Conservation (phyloP, 1,140 invertebrate genomes). For the Pygmarrhopalites habei region DNA sequence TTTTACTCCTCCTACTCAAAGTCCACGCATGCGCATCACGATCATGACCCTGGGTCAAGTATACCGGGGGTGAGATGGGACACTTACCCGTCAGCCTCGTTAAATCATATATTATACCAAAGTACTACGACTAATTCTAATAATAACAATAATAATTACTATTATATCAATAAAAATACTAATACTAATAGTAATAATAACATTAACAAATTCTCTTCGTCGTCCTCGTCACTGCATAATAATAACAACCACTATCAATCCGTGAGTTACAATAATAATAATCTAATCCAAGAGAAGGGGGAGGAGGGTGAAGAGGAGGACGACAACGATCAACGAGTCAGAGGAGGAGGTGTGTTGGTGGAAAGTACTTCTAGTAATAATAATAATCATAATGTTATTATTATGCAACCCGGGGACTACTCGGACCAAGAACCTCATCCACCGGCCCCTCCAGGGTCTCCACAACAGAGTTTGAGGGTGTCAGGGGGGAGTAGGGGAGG, state of each 20-base stretch:
- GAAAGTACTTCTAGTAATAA: background rate
- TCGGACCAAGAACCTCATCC: too few relatives aligned
- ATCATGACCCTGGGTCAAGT: slow-evolving; percentile 11
- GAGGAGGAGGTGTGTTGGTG: background rate
- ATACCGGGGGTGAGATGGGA: slow-evolving; percentile 18
- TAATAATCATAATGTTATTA: background rate
- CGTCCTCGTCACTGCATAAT: background rate
- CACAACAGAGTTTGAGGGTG: too few relatives aligned
- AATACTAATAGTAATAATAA: slow-evolving; percentile 6
- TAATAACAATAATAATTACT: slow-evolving; percentile 1
- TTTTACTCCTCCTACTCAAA: slow-evolving; percentile 11
- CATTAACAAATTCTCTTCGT: background rate
- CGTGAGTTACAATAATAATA: too few relatives aligned
- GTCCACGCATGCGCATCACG: slow-evolving; percentile 2
- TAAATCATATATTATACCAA: background rate
- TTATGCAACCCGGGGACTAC: too few relatives aligned
- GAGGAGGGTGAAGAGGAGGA: background rate
- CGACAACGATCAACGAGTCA: background rate
- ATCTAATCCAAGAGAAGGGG: background rate
- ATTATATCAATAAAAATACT: slow-evolving; percentile 3
- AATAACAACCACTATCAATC: background rate
- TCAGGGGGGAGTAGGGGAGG: too few relatives aligned
- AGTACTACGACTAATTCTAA: background rate
- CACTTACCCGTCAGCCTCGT: background rate
- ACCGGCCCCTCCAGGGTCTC: too few relatives aligned